Conservation (phyloP, 1,140 invertebrate genomes). For the Phthorimaea operculella region DNA sequence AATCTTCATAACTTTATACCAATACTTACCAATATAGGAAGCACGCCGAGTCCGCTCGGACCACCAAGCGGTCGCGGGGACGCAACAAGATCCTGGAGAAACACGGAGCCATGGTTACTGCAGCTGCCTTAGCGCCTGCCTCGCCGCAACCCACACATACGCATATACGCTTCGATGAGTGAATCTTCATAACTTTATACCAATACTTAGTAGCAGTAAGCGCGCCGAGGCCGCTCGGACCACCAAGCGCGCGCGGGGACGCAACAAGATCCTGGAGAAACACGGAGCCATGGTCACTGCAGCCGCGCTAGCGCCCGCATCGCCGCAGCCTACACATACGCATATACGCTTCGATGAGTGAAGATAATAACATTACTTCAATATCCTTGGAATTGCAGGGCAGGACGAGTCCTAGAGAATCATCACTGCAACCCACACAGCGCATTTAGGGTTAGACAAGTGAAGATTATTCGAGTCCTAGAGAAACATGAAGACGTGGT, state of each 20-base stretch:
- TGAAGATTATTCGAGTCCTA: too few relatives aligned
- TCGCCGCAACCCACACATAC: conserved; percentile 53
- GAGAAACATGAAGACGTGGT: too few relatives aligned
- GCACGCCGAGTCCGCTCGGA: conserved; percentile 24
- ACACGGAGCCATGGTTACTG: conserved; percentile 4
- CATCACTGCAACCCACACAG: too few relatives aligned
- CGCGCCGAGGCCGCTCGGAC: conserved; percentile 24
- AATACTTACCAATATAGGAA: too few relatives aligned
- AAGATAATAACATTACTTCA: too few relatives aligned
- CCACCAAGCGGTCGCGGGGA: conserved; percentile 13
- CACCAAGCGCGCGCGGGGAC: conserved; percentile 10
- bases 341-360: conserved; percentile 33
- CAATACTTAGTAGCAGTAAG: too few relatives aligned
- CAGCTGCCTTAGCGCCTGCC: conserved; percentile 29
- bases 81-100: conserved; percentile 23
- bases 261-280: not conserved
- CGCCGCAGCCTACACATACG: too few relatives aligned
- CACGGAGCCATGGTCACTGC: conserved; percentile 1
- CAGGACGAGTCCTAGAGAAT: too few relatives aligned
- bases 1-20: not conserved
- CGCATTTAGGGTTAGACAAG: too few relatives aligned
- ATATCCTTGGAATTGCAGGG: too few relatives aligned
- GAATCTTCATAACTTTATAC: not conserved
- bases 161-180: conserved; percentile 56
- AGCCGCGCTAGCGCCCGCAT: conserved; percentile 30